Base-by-base conservation (phyloP, 2,888 invertebrate genomes). In the Myopa tessellatipennis region DNA sequence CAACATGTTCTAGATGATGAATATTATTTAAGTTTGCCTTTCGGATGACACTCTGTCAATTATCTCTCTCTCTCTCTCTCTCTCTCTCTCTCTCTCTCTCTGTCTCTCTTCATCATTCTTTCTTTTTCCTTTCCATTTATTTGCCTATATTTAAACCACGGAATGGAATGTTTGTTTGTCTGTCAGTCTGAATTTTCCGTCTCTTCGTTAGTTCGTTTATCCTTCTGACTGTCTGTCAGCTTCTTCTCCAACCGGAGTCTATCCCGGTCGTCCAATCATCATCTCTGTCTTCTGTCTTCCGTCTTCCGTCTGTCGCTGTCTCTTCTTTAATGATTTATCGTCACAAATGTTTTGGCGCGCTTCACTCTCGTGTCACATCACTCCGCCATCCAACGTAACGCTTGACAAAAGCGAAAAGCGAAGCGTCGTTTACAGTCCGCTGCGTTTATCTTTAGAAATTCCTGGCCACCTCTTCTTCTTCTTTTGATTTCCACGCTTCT, bases 281-380 rank as follows among this genome's bases (percentile, higher is more conserved):
- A 1, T 65, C 65, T 34, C 65, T 36, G 4, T 65, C 16, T 38
- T 3, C 4, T 34, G 36, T 7, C 38, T 36, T 34, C 38, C 14
- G 16, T 38, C 12, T 14, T 18, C 36, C 65, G 10, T 65, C 38
- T 36, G 16, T 36, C 63, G 18, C 12, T 71, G 26, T 50, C n/a
- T 36, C 34, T 45, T 36, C 6, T 18, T 18, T 40, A 8, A 86
- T 86, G 87, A 87, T 86, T 85, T 86, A 87, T 86, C 82, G 83
- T 81, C 81, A 81, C 86, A 86, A 86, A 86, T 87, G 86, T 82
- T 84, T 65, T 80, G 74, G 74, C 74, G 74, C 74, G 55, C 36
- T 74, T 74, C 52, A 67, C 36, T 74, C 74, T 74, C 67, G 65
- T 58, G 74, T 74, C 55, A 12, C 34, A 38, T 26, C 52, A 26